A percentile compares a stretch with the other conserved stretches of the same genome.
Evolutionary conservation across 2,888 invertebrate genomes (phyloP).

Genomic region (Idaea dimidiata): DNA sequence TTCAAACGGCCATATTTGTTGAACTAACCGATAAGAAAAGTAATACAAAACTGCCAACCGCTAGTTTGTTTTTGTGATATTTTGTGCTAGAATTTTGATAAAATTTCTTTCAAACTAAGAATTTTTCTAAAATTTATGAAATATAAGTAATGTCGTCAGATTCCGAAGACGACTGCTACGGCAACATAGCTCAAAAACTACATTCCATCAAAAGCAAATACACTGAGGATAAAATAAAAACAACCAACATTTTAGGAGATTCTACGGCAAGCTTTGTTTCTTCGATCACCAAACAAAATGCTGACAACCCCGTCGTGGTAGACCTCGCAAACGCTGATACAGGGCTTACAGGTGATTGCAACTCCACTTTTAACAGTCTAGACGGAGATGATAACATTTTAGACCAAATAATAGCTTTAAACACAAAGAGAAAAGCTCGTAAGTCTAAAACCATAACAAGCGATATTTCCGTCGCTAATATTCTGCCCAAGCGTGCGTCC

Average conservation of each 20-base stretch:
- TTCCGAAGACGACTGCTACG: slow-evolving; percentile 70
- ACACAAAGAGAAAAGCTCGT: slow-evolving; percentile 22
- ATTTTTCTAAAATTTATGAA: slow-evolving; percentile 7
- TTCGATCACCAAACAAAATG: slow-evolving; percentile 20
- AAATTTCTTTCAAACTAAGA: no score
- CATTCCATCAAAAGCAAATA: slow-evolving; percentile 49
- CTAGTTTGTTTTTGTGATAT: no score
- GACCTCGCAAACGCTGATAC: neutral
- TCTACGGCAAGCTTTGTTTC: slow-evolving; percentile 24
- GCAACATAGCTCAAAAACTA: slow-evolving; percentile 56
- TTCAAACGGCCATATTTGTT: no score
- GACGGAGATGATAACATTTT: slow-evolving; percentile 33
- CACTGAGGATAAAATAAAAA: slow-evolving; percentile 39
- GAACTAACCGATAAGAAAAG: no score
- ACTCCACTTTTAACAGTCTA: neutral
- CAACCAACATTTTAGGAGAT: slow-evolving; percentile 34
- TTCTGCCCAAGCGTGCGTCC: slow-evolving; percentile 5
- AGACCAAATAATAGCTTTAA: slow-evolving; percentile 39
- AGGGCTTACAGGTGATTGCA: neutral
- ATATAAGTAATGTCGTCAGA: slow-evolving; percentile 62
- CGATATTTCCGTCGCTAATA: slow-evolving; percentile 2
- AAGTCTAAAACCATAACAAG: slow-evolving; percentile 6
- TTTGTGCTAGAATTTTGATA: no score
- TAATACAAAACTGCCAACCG: no score
- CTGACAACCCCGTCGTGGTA: neutral